These are phyloP conservation scores for Lasiurus borealis DNA, from an alignment of 2,113 vertebrate genomes.

Conservation along the genomic window DNA sequence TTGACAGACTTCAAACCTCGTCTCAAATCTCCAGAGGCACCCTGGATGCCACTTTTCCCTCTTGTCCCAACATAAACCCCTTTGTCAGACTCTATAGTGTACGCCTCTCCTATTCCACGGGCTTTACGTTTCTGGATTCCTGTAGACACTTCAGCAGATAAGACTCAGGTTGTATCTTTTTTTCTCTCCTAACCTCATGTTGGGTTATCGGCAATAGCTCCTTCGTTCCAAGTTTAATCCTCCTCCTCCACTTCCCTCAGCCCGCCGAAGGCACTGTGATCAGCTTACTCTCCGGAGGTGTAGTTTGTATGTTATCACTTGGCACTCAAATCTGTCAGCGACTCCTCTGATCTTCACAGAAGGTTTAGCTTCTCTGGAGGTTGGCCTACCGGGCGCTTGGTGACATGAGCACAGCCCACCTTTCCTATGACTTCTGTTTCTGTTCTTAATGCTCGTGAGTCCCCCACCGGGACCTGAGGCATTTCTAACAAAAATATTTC, in stretches of 20 bases:
- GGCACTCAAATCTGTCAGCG: neutral
- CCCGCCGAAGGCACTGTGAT: neutral
- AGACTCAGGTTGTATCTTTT: neutral
- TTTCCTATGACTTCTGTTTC: neutral
- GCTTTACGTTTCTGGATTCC: neutral
- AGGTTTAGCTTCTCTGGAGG: no score
- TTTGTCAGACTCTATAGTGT: neutral
- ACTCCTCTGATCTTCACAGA: neutral
- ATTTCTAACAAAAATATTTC: neutral
- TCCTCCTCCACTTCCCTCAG: neutral
- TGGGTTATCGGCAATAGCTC: neutral
- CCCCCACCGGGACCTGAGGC: neutral
- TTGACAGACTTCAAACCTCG: neutral
- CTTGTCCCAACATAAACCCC: neutral
- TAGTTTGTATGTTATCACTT: neutral
- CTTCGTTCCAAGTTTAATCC: neutral
- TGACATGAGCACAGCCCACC: neutral
- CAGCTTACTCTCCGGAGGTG: neutral
- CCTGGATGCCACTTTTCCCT: neutral
- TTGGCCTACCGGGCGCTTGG: no score
- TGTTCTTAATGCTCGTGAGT: neutral
- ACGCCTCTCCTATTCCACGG: neutral
- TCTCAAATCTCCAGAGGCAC: neutral
- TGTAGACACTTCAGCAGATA: neutral
- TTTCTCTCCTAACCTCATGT: neutral